Evolutionary conservation across 2,888 invertebrate species (phyloP).

Genomic region (Hanleya hanleyi): DNA sequence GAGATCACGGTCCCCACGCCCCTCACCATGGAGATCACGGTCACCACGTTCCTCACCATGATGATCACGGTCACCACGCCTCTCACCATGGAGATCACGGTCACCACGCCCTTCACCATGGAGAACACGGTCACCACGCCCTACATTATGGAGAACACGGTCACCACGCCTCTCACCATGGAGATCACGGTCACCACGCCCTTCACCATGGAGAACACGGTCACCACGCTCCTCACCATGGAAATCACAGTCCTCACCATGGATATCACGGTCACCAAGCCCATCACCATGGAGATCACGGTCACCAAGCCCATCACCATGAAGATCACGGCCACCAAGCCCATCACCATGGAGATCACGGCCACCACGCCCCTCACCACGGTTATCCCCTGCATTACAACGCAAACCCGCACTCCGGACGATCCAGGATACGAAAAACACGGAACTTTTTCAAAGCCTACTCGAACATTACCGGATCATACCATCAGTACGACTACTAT

Average conservation of each 20-base stretch:
- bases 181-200: constrained; percentile 36
- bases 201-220: constrained; percentile 38
- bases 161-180: constrained; percentile 35
- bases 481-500: neutral
- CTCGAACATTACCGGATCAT: neutral
- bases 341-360: constrained; percentile 1
- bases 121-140: neutral
- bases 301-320: neutral
- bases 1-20: neutral
- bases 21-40: neutral
- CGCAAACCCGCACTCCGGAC: neutral
- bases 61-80: neutral
- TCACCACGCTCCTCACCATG: constrained; percentile 36
- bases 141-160: constrained; percentile 20
- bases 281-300: constrained; percentile 3
- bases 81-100: neutral
- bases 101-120: neutral
- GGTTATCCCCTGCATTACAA: neutral
- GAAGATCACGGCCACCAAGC: neutral
- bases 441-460: neutral
- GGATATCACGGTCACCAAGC: constrained; percentile 14
- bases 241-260: constrained; percentile 43
- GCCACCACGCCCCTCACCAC: neutral
- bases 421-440: neutral
- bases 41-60: neutral